Evolutionary conservation across 2,113 vertebrate species (phyloP), one percentile per base, ranked within the genome.

Genomic region (Neolamprologus sp.): DNA sequence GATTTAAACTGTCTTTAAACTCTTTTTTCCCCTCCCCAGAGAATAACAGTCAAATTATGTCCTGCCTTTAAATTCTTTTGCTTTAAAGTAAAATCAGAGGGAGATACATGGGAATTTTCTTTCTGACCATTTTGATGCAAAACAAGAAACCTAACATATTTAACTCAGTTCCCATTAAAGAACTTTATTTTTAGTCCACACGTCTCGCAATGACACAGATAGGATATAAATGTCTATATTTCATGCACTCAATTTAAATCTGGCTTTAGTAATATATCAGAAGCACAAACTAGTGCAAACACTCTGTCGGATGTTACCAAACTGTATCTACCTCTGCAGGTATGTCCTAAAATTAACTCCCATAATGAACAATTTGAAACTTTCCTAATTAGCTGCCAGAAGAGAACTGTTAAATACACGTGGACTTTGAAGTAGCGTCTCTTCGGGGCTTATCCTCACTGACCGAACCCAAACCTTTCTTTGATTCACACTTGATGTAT

Each of bases 401-500:
- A 54, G 55, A 53, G 26, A 75, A 11, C 16, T 88, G 82, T 87
- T 87, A 47, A 88, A 90, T 75, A 58, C 30, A 78, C 2, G 2
- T 16, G 11, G 65, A 89, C 53, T 40, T 60, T 86, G 28, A 91
- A 42, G 84, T 86, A 79, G 57, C 80, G 75, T 89, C 79, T 83
- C 79, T 73, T 84, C 81, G 16, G 85, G 88, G 91, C 86, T 63
- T 80, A 57, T 82, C 71, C 85, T 79, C 75, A 79, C 53, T 54
- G 84, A 84, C 63, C 42, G 33, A 91, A 90, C 80, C 87, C 86
- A 21, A 87, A 87, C 75, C 81, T 88, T 68, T 80, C 89, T 90
- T 51, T 88, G 89, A 93, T 94, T 93, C 88, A 88, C 85, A 92
- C 91, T 88, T 88, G 83, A 92, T 95, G 91, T 95, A 93, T 93